Base-by-base conservation (phyloP, 2,113 vertebrate genomes). In the Xenus cinereus region DNA sequence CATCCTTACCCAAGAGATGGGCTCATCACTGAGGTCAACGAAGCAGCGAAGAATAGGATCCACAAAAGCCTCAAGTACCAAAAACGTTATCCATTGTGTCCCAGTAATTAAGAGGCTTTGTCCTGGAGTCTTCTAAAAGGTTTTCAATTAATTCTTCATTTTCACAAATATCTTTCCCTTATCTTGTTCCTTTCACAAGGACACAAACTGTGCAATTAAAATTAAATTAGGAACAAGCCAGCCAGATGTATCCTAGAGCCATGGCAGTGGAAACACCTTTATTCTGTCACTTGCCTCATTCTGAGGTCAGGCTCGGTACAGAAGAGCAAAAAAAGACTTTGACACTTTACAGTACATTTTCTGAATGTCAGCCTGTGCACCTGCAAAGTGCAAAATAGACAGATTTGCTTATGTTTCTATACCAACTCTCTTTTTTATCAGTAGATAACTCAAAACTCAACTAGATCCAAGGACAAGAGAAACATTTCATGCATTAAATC, bases 141-240 rank as follows among this genome's bases (percentile, higher is more conserved):
- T 81, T 94, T 83, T 84, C 64, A 95, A 84, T 93, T 68, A 95
- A 91, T 56, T 79, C 66, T 59, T 73, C 33, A 43, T 87, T 92
- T 95, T 66, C 57, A 84, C n/a, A 54, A 54, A 59, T 32, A 77
- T 86, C n/a, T 77, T 93, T 89, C 56, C 56, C 30, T 88, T 66
- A 39, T 75, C 41, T 76, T 69, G n/a, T 32, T 93, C 45, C 20
- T 84, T 94, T 85, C 66, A 59, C 12, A 73, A 90, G 50, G 39
- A 77, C 54, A 78, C 48, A 73, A 68, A 84, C 57, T 33, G 14
- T 39, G n/a, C 62, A 81, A 90, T 85, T 91, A 78, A 84, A 95
- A 90, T 85, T 67, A 94, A 94, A 92, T 91, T 45, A 76, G 72
- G 16, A 84, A 33, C 27, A 74, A 93, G 53, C 10, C 16, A 48